phyloP scores from a whole-genome alignment of 1,140 invertebrate species.

The Diuraphis noxia region DNA sequence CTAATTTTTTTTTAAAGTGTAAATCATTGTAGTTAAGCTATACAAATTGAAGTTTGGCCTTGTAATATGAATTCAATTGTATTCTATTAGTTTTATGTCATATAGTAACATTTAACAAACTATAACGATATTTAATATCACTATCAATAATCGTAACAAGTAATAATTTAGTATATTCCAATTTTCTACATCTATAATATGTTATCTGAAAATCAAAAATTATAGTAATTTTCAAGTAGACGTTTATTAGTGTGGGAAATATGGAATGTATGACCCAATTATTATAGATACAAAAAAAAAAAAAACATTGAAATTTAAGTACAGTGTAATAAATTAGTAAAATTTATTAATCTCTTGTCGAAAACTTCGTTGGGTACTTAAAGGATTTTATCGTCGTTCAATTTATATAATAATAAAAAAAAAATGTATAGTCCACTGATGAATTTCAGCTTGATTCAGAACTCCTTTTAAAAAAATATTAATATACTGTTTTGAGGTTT shows the following conservation, averaged over 20 bases:
- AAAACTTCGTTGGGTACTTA: neutral
- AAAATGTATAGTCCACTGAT: neutral
- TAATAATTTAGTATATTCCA: neutral
- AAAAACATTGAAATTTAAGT: neutral
- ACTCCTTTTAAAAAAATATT: neutral
- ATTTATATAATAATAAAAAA: too few species aligned
- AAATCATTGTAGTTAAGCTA: neutral
- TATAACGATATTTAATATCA: neutral
- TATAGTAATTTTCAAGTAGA: neutral
- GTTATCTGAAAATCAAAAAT: neutral
- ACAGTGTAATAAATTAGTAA: neutral
- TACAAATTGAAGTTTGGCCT: neutral
- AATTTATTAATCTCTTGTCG: neutral
- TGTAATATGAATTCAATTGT: neutral
- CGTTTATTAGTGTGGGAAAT: too few species aligned
- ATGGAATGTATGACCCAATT: too few species aligned
- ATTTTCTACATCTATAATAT: neutral
- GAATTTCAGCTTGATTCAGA: neutral
- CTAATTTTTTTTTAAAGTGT: neutral
- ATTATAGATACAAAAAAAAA: neutral
- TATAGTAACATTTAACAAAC: neutral
- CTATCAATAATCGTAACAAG: neutral
- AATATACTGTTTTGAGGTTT: neutral
- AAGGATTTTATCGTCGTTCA: neutral
- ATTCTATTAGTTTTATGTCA: neutral